Percentiles rank a stretch among this genome's conserved stretches.
Evolutionary conservation across 2,113 vertebrate species (phyloP).

Genomic region (Plestiodon gilberti): DNA sequence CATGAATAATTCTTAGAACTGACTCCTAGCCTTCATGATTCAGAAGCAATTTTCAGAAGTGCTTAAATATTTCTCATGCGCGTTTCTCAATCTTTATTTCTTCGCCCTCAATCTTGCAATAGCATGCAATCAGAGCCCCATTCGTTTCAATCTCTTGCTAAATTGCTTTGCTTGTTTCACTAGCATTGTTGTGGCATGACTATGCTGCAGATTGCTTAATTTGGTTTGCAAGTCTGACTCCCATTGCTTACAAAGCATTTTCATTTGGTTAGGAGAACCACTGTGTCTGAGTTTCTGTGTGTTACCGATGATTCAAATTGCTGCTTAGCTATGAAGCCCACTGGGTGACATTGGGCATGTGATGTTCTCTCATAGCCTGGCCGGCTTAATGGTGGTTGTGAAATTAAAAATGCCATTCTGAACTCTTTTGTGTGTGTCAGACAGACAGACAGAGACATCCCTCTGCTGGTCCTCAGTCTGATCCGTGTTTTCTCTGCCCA

Average conservation of each 20-base stretch:
- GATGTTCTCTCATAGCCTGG: neutral
- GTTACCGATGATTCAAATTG: neutral
- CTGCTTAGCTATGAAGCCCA: neutral
- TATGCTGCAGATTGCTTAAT: neutral
- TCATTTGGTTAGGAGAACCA: neutral
- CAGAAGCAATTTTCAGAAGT: slow-evolving; percentile 7
- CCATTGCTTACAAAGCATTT: neutral
- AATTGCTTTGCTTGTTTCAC: neutral
- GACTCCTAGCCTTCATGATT: slow-evolving; percentile 20
- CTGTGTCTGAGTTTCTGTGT: neutral
- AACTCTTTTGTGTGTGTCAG: neutral
- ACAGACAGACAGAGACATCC: neutral
- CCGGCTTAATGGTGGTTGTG: neutral
- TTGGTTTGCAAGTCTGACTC: neutral
- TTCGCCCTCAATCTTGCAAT: neutral
- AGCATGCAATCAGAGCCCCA: neutral
- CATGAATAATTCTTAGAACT: slow-evolving; percentile 15
- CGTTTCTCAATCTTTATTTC: neutral
- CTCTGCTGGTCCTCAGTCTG: neutral
- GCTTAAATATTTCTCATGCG: neutral
- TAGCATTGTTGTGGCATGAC: neutral
- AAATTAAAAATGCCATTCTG: neutral
- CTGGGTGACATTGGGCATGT: neutral
- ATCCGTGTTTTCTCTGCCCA: neutral
- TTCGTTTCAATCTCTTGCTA: neutral